Evolutionary conservation across 2,888 invertebrate species (phyloP), one percentile per base, ranked within the genome.

Genomic region (Meandrusa payeni): DNA sequence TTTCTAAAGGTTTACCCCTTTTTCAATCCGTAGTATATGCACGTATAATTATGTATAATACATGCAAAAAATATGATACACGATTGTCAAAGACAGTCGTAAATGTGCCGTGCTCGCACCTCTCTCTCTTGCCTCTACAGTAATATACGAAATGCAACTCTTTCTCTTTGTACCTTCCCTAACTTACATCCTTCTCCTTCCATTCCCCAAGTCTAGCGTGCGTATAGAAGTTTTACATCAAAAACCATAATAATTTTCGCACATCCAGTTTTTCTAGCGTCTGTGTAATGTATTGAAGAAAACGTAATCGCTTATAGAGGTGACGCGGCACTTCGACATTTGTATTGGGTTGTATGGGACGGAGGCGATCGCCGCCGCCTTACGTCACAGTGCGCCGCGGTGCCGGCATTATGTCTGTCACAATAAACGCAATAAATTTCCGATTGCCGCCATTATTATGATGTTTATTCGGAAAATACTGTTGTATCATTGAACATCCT

Each of bases 241-340:
- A 4, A 5, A 10, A 4, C 4, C 4, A 31, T 10, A 38, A 13
- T 32, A 36, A 37, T 37, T 41, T 17, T 51, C 29, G 48, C 71
- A 4, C 40, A 54, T 75, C 70, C 57, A 62, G 17, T 1, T 11
- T 50, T 57, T 60, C 43, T 5, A 7, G 19, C 13, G 41, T 73
- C 59, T 27, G 1, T 9, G 62, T 38, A 38, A 22, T 43, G 43
- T 82, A 80, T 82, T 75, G 76, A 79, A 76, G 79, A 73, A 82
- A 83, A 81, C 78, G 80, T 81, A 86, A 86, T 86, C 86, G 78
- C 54, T 64, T 71, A 78, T 80, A 85, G 64, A 80, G 83, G 83
- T 86, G 86, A 86, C 78, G 62, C 47, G 59, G 76, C 85, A 69
- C 60, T 46, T 52, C 49, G 69, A 65, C 63, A 63, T 71, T 69